These are phyloP conservation scores for Bombus impatiens DNA, from an alignment of 1,140 invertebrate species.

Conservation along the genomic window DNA sequence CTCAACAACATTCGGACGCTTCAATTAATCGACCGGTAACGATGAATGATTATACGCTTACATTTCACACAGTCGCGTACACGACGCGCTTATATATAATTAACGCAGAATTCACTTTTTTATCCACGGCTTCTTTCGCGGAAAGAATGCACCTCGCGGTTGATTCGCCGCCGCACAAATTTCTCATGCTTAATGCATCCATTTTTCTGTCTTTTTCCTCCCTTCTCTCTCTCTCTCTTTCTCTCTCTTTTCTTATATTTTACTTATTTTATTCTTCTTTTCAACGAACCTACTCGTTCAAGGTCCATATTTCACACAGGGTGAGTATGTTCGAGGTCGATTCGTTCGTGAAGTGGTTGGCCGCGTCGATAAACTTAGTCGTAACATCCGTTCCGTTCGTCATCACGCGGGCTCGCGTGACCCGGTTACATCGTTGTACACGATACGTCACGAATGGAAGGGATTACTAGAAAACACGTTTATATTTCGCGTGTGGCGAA, in stretches of 20 bases:
- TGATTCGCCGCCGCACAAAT: not conserved
- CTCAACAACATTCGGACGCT: conserved; percentile 27
- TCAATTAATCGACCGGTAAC: conserved; percentile 47
- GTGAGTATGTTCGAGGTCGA: not conserved
- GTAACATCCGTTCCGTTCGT: conserved; percentile 67
- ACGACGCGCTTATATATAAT: conserved; percentile 19
- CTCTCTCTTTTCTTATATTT: not conserved
- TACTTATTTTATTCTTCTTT: not conserved
- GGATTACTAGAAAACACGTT: conserved; percentile 78
- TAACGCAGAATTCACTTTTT: conserved; percentile 10
- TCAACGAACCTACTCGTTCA: not conserved
- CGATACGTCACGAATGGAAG: conserved; percentile 66
- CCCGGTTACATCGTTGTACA: conserved; percentile 60
- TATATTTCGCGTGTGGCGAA: conserved; percentile 74
- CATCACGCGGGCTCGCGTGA: conserved; percentile 69
- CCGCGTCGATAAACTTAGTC: conserved; percentile 29
- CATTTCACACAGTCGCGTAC: not conserved
- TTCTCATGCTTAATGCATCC: not conserved
- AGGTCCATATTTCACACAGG: not conserved
- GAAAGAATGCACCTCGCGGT: conserved; percentile 6
- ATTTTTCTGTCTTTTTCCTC: not conserved
- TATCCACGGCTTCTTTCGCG: not conserved
- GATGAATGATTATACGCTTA: conserved; percentile 51
- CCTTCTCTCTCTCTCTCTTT: no score
- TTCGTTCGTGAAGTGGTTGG: not conserved